Base-by-base conservation (phyloP, 2,888 invertebrate genomes). In the Acleris literana region DNA sequence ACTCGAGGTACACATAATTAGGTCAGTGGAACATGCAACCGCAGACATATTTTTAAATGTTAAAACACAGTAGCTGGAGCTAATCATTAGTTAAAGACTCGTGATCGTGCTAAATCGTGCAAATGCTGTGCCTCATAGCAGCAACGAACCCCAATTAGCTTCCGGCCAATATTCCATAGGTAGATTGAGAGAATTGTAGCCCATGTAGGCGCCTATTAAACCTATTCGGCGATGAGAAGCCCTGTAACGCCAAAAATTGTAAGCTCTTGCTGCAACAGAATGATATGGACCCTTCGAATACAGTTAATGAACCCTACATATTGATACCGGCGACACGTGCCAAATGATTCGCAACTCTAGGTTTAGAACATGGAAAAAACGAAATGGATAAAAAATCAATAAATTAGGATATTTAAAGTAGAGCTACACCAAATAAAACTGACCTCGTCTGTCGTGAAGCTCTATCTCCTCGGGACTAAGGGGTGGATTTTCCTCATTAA, bases 401-500 rank as follows among this genome's bases (percentile, higher is more conserved):
- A 11, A 33, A 33, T 33, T 33, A 33, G 39, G 39, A 17, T 20
- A 1, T 39, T 4, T 4, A 1, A 39, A 39, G 13, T 3, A 39
- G 13, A 39, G 39, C 13, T 39, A 13, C 13, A 39, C 1, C 3
- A 13, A 39, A 39, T 17, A 17, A 29, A 54, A 56, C 52, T 68
- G 84, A 96, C 96, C 96, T 93, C 94, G 92, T 79, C 95, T 92
- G 74, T 96, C 95, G 74, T 95, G 94, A 58, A 96, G 93, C 75
- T 94, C 94, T 51, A 93, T 81, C 78, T 96, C 95, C 64, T 95
- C 94, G 76, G 95, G 94, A 66, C 94, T 94, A 17, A 94, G 87
- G 3, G 94, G 93, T 54, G 96, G 96, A 86, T 97, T 97, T 88
- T 97, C 97, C 70, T 94, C 94, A 73, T 97, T 94, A 69, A 97